Evolutionary conservation across 1,140 invertebrate species (phyloP), one percentile per base, ranked within the genome.

Genomic region (Cotesia glomerata): DNA sequence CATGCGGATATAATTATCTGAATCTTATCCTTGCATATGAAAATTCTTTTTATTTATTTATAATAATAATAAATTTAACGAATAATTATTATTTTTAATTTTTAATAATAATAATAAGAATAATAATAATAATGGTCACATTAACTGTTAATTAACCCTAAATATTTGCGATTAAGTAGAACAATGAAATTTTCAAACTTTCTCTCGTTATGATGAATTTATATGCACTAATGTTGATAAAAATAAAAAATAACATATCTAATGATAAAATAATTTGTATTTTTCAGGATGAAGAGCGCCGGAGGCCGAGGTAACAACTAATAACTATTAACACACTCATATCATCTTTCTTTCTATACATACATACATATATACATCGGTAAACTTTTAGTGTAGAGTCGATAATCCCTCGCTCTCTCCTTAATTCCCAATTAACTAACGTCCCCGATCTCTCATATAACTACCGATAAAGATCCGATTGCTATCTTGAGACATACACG

Each of bases 231-330:
- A 32, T 65, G 9, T 0, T 63, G 16, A 32, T 45, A 45, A 67
- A 66, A 26, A 45, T 64, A 26, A 16, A 16, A 14, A 62, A 16
- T 8, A 32, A n/a, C 9, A 26, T 54, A 73, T 63, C 35, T 7
- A 26, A 32, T 67, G 39, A 32, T 63, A 16, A 52, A 69, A 35
- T 72, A 16, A 69, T 75, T 73, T 77, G 68, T 84, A 61, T 84
- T 81, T 85, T 85, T 67, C 82, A 85, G 84, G 76, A 76, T 86
- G 69, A 86, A 86, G 73, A 86, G 82, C 73, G 78, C 82, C 5
- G 79, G 82, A 69, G 84, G 84, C 77, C 82, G 84, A 85, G 86
- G 85, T 85, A 77, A 84, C 80, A 56, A 74, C 26, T 9, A 45
- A 45, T 8, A 45, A 45, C 7, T 9, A 45, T 9, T 58, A 9